phyloP scores from a whole-genome alignment of 2,888 invertebrate species.

The Coenonympha arcania region DNA sequence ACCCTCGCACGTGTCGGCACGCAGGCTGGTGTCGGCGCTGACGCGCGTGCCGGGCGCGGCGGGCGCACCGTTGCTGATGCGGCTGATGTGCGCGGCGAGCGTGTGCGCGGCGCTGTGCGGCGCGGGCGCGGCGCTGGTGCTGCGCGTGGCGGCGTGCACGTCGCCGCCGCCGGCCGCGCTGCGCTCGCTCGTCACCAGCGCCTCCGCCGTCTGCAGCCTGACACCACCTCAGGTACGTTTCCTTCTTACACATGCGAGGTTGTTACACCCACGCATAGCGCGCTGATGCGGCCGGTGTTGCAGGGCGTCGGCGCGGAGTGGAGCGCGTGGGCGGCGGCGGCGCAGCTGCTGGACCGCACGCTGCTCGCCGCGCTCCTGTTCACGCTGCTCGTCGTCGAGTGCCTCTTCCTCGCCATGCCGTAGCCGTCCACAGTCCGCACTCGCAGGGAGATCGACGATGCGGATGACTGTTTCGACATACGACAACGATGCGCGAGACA shows the following conservation, averaged over 20 bases:
- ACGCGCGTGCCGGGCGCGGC: slow-evolving; percentile 41
- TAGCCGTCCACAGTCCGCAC: background rate
- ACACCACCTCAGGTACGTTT: slow-evolving; percentile 33
- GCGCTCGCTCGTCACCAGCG: slow-evolving; percentile 33
- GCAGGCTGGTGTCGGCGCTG: slow-evolving; percentile 49
- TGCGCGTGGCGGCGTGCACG: slow-evolving; percentile 35
- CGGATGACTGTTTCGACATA: no score
- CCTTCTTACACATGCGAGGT: background rate
- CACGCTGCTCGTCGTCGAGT: slow-evolving; percentile 32
- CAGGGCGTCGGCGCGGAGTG: slow-evolving; percentile 30
- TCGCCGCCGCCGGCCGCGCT: slow-evolving; percentile 38
- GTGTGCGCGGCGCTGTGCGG: slow-evolving; percentile 37
- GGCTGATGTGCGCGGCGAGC: slow-evolving; percentile 34
- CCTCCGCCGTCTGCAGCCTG: slow-evolving; percentile 35
- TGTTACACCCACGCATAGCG: no score
- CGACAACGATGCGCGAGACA: no score
- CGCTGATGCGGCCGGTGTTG: background rate
- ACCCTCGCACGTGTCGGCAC: no score
- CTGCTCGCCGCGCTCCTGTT: slow-evolving; percentile 35
- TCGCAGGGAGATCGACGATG: no score
- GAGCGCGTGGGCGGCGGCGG: slow-evolving; percentile 52
- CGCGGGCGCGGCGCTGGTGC: slow-evolving; percentile 40
- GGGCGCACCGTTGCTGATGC: slow-evolving; percentile 33
- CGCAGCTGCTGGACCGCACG: slow-evolving; percentile 45
- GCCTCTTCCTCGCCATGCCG: slow-evolving; percentile 24